phyloP scores from a whole-genome alignment of 2,113 vertebrate species.

The Nothoprocta pentlandii region DNA sequence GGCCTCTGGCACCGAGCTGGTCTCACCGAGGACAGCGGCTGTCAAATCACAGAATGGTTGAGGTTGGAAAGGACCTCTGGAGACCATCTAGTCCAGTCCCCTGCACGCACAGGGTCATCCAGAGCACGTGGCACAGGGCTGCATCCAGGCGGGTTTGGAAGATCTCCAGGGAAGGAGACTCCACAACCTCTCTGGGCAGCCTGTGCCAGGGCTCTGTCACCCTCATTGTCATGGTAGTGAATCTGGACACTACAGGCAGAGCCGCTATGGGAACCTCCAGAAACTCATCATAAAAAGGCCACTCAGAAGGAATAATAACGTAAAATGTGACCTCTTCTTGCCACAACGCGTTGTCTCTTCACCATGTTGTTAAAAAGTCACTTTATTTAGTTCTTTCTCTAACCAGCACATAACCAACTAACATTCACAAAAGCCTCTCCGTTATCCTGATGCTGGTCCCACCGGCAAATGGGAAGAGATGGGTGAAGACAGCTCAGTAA shows the following conservation, averaged over 20 bases:
- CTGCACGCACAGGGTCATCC: too few relatives aligned
- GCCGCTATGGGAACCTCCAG: not conserved
- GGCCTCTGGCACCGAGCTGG: not conserved
- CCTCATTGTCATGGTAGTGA: not conserved
- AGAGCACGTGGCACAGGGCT: too few relatives aligned
- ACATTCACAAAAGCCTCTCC: too few relatives aligned
- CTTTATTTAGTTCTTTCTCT: too few relatives aligned
- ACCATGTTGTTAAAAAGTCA: too few relatives aligned
- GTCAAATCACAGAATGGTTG: not conserved
- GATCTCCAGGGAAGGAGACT: too few relatives aligned
- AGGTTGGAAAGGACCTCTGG: too few relatives aligned
- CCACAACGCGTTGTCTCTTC: not conserved
- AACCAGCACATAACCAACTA: too few relatives aligned
- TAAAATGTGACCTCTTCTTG: not conserved
- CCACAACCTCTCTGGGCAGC: too few relatives aligned
- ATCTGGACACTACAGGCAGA: not conserved
- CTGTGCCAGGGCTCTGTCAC: too few relatives aligned
- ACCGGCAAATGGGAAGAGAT: not conserved
- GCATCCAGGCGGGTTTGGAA: too few relatives aligned
- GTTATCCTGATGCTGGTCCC: not conserved
- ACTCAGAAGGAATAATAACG: not conserved
- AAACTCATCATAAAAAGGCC: fast-evolving
- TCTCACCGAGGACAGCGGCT: not conserved
- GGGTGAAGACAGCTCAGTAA: not conserved
- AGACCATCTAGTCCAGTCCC: too few relatives aligned